Conservation (phyloP, 2,113 vertebrate genomes). For the Chitala chitala region DNA sequence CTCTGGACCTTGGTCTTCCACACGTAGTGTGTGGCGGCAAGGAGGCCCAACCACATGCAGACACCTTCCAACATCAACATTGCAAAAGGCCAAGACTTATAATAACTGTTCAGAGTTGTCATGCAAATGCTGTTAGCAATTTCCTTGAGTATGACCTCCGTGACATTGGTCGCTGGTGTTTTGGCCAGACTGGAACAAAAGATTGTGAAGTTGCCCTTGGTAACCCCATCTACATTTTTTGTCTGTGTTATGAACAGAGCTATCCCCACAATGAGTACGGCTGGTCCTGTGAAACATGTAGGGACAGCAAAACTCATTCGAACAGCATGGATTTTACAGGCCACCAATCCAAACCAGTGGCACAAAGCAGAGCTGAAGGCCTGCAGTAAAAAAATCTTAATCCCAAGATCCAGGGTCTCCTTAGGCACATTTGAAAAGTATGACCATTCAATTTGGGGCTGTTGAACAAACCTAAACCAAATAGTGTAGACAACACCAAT, state of each 20-base stretch:
- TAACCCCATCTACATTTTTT: background rate
- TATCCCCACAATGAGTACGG: conserved; percentile 54
- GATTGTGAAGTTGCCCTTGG: accelerated
- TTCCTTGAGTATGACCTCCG: conserved; percentile 49
- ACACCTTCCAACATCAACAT: conserved; percentile 59
- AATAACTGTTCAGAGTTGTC: conserved; percentile 56
- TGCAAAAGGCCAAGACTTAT: conserved; percentile 55
- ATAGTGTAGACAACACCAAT: conserved; percentile 54
- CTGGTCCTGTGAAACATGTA: conserved; percentile 50
- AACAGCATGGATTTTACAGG: conserved; percentile 68
- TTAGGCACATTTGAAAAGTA: conserved; percentile 30
- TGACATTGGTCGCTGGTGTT: conserved; percentile 36
- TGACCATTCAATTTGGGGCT: conserved; percentile 36
- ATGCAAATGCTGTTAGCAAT: conserved; percentile 63
- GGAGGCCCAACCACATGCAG: conserved; percentile 64
- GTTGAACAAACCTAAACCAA: conserved; percentile 39
- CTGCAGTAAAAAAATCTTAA: conserved; percentile 59
- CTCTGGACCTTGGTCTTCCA: conserved; percentile 67
- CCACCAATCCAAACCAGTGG: conserved; percentile 72
- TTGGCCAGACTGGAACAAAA: conserved; percentile 45
- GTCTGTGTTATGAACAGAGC: conserved; percentile 51
- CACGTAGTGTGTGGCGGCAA: conserved; percentile 61
- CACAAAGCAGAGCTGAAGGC: conserved; percentile 63
- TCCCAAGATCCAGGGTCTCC: conserved; percentile 43
- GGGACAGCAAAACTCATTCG: conserved; percentile 63